These are phyloP conservation scores for Aethes cnicana DNA, from an alignment of 2,888 invertebrate genomes.

Conservation along the genomic window DNA sequence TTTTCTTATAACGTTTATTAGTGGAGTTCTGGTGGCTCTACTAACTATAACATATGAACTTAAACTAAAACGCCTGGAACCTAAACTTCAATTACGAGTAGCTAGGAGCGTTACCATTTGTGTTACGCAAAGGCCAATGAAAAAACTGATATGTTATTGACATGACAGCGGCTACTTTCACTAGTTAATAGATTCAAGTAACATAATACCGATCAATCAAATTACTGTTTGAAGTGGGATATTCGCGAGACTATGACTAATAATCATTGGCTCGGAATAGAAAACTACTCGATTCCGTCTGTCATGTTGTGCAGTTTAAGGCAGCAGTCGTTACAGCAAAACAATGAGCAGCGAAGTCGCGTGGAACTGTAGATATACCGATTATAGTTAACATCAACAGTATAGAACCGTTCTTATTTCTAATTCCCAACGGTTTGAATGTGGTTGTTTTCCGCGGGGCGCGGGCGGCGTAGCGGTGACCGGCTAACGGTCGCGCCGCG, in stretches of 20 bases:
- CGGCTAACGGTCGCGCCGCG: slow-evolving; percentile 70
- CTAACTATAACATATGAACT: too few relatives aligned
- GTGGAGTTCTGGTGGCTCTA: too few relatives aligned
- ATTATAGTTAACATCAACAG: slow-evolving; percentile 28
- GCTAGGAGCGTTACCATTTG: slow-evolving; percentile 1
- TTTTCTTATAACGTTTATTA: too few relatives aligned
- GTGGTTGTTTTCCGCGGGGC: slow-evolving; percentile 53
- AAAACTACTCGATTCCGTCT: neutral
- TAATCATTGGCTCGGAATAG: neutral
- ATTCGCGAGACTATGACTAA: too few relatives aligned
- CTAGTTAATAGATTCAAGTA: slow-evolving; percentile 26
- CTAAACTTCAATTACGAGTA: too few relatives aligned
- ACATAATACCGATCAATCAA: slow-evolving; percentile 27
- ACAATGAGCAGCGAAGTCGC: slow-evolving; percentile 12
- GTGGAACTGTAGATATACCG: slow-evolving; percentile 23
- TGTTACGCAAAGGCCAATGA: slow-evolving; percentile 25
- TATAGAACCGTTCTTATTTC: slow-evolving; percentile 35
- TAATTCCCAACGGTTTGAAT: slow-evolving; percentile 55
- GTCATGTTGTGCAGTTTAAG: too few relatives aligned
- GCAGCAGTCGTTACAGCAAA: neutral
- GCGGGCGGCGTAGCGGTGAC: slow-evolving; percentile 64
- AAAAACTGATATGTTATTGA: slow-evolving; percentile 27
- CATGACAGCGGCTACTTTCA: slow-evolving; percentile 30
- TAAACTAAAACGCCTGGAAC: too few relatives aligned
- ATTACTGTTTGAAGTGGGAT: slow-evolving; percentile 7